Percentiles rank a stretch among this genome's conserved stretches.
These are phyloP conservation scores for Trypoxylon attenuatum DNA, from an alignment of 2,888 invertebrate species.

Conservation along the genomic window DNA sequence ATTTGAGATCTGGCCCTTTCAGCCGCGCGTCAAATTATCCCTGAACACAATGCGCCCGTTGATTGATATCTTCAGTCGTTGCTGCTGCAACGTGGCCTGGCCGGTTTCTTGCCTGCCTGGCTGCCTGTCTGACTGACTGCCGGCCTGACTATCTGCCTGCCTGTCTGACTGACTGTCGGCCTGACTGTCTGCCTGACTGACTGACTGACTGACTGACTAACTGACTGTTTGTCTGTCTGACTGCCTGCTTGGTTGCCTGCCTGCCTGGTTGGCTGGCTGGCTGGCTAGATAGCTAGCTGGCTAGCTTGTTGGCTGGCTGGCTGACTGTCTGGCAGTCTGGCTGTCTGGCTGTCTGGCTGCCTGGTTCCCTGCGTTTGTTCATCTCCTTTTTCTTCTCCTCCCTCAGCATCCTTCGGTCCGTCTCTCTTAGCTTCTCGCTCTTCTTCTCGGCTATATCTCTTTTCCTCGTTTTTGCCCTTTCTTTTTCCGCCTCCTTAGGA, in stretches of 20 bases:
- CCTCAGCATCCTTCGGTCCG: constrained; percentile 20
- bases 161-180: too few species aligned
- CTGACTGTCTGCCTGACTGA: too few species aligned
- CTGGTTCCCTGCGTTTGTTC: constrained; percentile 40
- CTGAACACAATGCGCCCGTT: constrained; percentile 70
- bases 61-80: constrained; percentile 72
- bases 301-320: too few species aligned
- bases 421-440: constrained; percentile 22
- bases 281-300: too few species aligned
- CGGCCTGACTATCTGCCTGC: too few species aligned
- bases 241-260: too few species aligned
- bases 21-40: constrained; percentile 72
- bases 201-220: too few species aligned
- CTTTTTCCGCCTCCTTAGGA: constrained; percentile 25
- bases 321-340: too few species aligned
- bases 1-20: constrained; percentile 71
- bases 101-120: constrained; percentile 11
- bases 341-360: too few species aligned
- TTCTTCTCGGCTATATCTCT: constrained; percentile 25
- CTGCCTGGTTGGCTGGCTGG: too few species aligned
- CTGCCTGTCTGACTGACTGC: too few species aligned
- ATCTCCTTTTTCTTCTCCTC: constrained; percentile 16
- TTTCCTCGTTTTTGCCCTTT: constrained; percentile 17
- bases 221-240: too few species aligned
- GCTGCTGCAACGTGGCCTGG: constrained; percentile 54